Conservation (phyloP, 2,888 invertebrate species). For the Shargacucullia verbasci region DNA sequence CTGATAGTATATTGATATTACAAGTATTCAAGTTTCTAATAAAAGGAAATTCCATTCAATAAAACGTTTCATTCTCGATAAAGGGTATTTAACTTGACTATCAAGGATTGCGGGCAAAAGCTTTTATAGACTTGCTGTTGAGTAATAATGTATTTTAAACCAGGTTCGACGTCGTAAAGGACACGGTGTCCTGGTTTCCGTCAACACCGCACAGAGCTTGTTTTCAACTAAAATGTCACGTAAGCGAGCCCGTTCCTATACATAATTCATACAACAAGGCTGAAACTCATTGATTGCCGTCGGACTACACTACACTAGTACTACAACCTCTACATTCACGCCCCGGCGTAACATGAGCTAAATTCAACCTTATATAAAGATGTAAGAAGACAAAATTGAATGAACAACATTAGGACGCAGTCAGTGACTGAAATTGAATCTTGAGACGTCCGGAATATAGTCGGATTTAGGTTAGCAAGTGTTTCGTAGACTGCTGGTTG, state of each 20-base stretch:
- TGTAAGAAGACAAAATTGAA: slow-evolving; percentile 52
- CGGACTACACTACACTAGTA: slow-evolving; percentile 67
- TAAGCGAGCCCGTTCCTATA: slow-evolving; percentile 66
- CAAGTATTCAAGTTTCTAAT: neutral
- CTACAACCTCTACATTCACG: slow-evolving; percentile 55
- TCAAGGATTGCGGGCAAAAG: neutral
- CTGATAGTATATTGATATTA: slow-evolving; percentile 10
- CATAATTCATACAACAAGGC: slow-evolving; percentile 77
- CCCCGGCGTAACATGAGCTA: slow-evolving; percentile 42
- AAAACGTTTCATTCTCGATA: too few species aligned
- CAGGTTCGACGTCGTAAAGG: slow-evolving; percentile 12
- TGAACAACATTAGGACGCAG: slow-evolving; percentile 35
- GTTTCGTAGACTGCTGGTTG: slow-evolving; percentile 68
- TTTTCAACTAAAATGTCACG: slow-evolving; percentile 70
- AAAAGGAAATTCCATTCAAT: too few species aligned
- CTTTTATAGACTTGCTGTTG: slow-evolving; percentile 5
- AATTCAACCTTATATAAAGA: slow-evolving; percentile 55
- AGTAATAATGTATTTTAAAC: slow-evolving; percentile 26
- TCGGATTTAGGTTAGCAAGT: slow-evolving; percentile 54
- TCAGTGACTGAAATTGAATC: slow-evolving; percentile 51
- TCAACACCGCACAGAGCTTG: slow-evolving; percentile 51
- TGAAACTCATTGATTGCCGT: slow-evolving; percentile 81
- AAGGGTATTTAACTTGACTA: too few species aligned
- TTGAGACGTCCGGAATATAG: slow-evolving; percentile 45
- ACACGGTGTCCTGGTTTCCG: slow-evolving; percentile 36